Percentiles rank a stretch among this genome's conserved stretches.
These are phyloP conservation scores for Xylota segnis DNA, from an alignment of 2,888 invertebrate genomes.

Conservation along the genomic window DNA sequence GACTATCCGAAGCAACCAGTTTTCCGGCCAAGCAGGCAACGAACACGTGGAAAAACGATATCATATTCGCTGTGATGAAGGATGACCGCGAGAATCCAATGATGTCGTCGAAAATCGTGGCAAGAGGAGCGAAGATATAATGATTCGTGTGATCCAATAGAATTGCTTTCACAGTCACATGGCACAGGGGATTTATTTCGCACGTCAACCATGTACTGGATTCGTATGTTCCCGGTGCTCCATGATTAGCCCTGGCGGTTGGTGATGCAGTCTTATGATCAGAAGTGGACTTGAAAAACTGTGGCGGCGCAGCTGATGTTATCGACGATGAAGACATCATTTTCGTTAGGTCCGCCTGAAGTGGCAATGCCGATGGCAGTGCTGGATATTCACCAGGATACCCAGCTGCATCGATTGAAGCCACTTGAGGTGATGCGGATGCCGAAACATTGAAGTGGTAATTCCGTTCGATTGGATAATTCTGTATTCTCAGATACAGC, in stretches of 20 bases:
- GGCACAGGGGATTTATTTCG: slow-evolving; percentile 90
- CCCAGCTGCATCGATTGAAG: slow-evolving; percentile 13
- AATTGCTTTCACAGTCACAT: slow-evolving; percentile 92
- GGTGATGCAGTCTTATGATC: slow-evolving; percentile 65
- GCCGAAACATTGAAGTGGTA: slow-evolving; percentile 82
- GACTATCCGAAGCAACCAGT: slow-evolving; percentile 89
- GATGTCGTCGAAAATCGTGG: slow-evolving; percentile 89
- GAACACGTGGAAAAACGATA: slow-evolving; percentile 92
- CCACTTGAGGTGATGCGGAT: slow-evolving; percentile 39
- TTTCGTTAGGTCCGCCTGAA: slow-evolving; percentile 37
- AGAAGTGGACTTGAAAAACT: slow-evolving; percentile 48
- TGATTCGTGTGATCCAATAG: slow-evolving; percentile 94
- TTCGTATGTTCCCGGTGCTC: slow-evolving; percentile 79
- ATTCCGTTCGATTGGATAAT: slow-evolving; percentile 87
- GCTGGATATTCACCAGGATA: slow-evolving; percentile 35
- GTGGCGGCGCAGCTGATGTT: slow-evolving; percentile 28
- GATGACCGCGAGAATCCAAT: slow-evolving; percentile 87
- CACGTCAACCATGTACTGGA: slow-evolving; percentile 86
- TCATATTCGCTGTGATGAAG: slow-evolving; percentile 92
- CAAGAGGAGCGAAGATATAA: slow-evolving; percentile 92
- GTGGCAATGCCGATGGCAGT: slow-evolving; percentile 41
- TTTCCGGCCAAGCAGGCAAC: slow-evolving; percentile 91
- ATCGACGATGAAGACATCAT: slow-evolving; percentile 15
- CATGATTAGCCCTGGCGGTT: slow-evolving; percentile 67
- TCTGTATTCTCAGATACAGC: slow-evolving; percentile 89